phyloP scores from a whole-genome alignment of 2,888 invertebrate genomes.

The Drosophila subsilvestris region DNA sequence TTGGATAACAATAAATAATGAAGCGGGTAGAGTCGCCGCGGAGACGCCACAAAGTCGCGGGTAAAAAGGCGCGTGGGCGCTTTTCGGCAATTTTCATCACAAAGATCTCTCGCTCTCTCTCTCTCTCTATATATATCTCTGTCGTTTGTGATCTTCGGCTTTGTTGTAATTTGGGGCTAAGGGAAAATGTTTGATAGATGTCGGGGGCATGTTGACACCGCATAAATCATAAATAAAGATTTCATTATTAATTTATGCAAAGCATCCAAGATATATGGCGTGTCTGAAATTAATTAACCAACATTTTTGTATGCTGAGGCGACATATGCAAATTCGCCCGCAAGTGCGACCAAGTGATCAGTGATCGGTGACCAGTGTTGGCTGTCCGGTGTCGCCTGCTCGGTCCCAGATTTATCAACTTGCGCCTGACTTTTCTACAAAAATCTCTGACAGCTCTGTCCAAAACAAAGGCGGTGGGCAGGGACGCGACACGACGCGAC shows the following conservation, averaged over 20 bases:
- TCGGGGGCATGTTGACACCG: slow-evolving; percentile 64
- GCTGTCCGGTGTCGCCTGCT: background rate
- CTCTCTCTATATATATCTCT: no score
- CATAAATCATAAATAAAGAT: slow-evolving; percentile 72
- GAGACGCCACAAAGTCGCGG: slow-evolving; percentile 46
- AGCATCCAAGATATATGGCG: slow-evolving; percentile 71
- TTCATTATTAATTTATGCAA: slow-evolving; percentile 74
- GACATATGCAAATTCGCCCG: slow-evolving; percentile 34
- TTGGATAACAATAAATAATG: slow-evolving; percentile 57
- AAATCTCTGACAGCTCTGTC: slow-evolving; percentile 55
- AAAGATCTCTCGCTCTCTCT: background rate
- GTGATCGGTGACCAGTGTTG: background rate
- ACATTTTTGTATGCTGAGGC: slow-evolving; percentile 32
- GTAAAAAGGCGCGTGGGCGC: slow-evolving; percentile 57
- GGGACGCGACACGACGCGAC: no score
- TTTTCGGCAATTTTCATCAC: slow-evolving; percentile 15
- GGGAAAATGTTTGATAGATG: slow-evolving; percentile 54
- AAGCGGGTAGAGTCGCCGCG: slow-evolving; percentile 22
- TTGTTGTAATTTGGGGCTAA: background rate
- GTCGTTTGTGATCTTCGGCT: slow-evolving; percentile 7
- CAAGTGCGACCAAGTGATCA: slow-evolving; percentile 13
- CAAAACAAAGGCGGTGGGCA: slow-evolving; percentile 45
- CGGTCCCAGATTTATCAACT: slow-evolving; percentile 59
- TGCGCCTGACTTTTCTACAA: slow-evolving; percentile 8
- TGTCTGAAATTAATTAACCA: slow-evolving; percentile 73